Evolutionary conservation across 2,113 vertebrate species (phyloP).

Genomic region (Symphodus melops): DNA sequence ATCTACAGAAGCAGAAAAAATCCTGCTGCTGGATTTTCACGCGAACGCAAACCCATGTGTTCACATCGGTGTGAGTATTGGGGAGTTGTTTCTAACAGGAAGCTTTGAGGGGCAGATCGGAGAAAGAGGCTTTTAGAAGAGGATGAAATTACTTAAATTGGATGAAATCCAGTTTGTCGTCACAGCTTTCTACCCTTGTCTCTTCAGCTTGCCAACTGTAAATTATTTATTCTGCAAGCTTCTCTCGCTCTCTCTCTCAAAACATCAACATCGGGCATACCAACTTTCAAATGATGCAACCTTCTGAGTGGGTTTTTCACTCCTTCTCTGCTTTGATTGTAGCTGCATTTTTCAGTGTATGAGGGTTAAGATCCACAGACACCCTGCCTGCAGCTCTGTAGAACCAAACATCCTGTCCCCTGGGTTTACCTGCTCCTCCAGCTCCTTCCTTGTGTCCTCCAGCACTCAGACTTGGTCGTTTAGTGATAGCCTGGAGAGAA

Average conservation of each 20-base stretch:
- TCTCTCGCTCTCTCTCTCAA: constrained; percentile 7
- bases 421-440: constrained; percentile 32
- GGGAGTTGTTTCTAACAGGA: constrained; percentile 2
- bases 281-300: neutral
- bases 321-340: neutral
- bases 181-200: constrained; percentile 13
- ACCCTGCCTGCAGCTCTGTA: neutral
- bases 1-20: neutral
- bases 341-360: neutral
- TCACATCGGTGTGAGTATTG: neutral
- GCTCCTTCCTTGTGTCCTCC: constrained; percentile 14
- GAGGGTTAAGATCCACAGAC: neutral
- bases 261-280: neutral
- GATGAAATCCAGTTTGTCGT: constrained; percentile 4
- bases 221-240: neutral
- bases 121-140: constrained; percentile 23
- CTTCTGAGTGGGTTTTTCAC: no score
- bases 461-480: neutral
- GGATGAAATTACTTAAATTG: constrained; percentile 22
- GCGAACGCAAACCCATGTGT: neutral
- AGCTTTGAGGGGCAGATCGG: constrained; percentile 26
- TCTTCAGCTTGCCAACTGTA: constrained; percentile 1
- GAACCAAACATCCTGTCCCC: neutral
- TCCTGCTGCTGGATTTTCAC: neutral
- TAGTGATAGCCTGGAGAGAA: constrained; percentile 4